These are phyloP conservation scores for Eledona agricola DNA, from an alignment of 2,888 invertebrate species.

Conservation along the genomic window DNA sequence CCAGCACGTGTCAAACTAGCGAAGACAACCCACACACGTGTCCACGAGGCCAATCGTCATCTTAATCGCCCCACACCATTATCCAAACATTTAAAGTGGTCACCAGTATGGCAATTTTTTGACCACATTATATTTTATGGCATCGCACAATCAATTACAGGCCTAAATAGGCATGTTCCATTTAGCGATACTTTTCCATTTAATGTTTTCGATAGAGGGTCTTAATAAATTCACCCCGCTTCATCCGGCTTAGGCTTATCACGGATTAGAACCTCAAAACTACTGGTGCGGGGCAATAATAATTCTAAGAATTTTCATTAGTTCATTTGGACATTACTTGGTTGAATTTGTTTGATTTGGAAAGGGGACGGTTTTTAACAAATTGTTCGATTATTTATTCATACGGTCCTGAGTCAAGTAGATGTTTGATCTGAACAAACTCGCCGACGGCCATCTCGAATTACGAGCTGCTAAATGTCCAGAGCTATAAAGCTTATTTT, in stretches of 20 bases:
- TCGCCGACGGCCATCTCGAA: conserved; percentile 46
- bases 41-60: too few species aligned
- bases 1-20: conserved; percentile 7
- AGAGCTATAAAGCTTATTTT: conserved; percentile 44
- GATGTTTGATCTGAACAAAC: conserved; percentile 56
- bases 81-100: conserved; percentile 7
- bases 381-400: conserved; percentile 56
- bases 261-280: conserved; percentile 41
- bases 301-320: conserved; percentile 14
- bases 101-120: conserved; percentile 13
- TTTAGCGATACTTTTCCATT: conserved; percentile 35
- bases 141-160: conserved; percentile 15
- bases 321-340: background rate
- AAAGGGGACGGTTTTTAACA: conserved; percentile 28
- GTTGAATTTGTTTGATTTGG: conserved; percentile 4
- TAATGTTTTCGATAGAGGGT: conserved; percentile 32
- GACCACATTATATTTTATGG: conserved; percentile 5
- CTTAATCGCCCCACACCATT: conserved; percentile 1
- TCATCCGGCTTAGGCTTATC: conserved; percentile 39
- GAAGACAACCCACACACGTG: too few species aligned
- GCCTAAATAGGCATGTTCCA: conserved; percentile 37
- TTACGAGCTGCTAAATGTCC: conserved; percentile 40
- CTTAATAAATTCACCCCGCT: conserved; percentile 38
- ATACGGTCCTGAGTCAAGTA: conserved; percentile 58
- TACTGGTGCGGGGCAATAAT: conserved; percentile 27